Percentiles rank a stretch among this genome's conserved stretches.
These are phyloP conservation scores for Laupala kohalensis DNA, from an alignment of 1,140 invertebrate genomes.

Conservation along the genomic window DNA sequence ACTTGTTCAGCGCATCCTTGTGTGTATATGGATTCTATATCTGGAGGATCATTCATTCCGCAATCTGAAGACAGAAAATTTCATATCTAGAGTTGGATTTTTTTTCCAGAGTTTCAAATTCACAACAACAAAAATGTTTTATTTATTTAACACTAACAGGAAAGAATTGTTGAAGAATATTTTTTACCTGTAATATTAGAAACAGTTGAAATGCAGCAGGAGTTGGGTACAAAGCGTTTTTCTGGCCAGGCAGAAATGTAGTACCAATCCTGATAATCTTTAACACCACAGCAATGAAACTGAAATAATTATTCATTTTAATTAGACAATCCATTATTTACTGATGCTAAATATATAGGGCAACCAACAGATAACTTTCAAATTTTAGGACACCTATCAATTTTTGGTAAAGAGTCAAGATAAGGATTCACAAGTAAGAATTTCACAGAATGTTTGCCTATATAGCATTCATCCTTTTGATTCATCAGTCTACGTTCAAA, in stretches of 20 bases:
- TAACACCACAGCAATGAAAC: conserved; percentile 77
- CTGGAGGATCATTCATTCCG: conserved; percentile 35
- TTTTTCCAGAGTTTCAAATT: background rate
- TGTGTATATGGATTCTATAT: conserved; percentile 38
- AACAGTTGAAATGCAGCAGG: conserved; percentile 54
- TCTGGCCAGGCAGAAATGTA: conserved; percentile 63
- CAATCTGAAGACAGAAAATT: conserved; percentile 24
- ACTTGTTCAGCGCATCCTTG: conserved; percentile 54
- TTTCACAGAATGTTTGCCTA: too few species aligned
- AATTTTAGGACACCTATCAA: too few species aligned
- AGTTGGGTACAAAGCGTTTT: conserved; percentile 59
- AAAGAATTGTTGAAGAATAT: background rate
- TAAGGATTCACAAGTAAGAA: too few species aligned
- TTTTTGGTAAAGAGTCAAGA: too few species aligned
- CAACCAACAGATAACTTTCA: too few species aligned
- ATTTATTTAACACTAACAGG: background rate
- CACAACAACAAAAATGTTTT: background rate
- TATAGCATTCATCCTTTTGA: too few species aligned
- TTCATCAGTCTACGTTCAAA: too few species aligned
- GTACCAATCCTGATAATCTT: conserved; percentile 71
- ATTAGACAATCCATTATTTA: too few species aligned
- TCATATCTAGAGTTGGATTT: background rate
- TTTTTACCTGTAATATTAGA: conserved; percentile 26
- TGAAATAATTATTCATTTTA: conserved; percentile 25
- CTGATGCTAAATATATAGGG: too few species aligned